Evolutionary conservation across 1,140 invertebrate genomes (phyloP), one percentile per base, ranked within the genome.

Genomic region (Telenomus remus): DNA sequence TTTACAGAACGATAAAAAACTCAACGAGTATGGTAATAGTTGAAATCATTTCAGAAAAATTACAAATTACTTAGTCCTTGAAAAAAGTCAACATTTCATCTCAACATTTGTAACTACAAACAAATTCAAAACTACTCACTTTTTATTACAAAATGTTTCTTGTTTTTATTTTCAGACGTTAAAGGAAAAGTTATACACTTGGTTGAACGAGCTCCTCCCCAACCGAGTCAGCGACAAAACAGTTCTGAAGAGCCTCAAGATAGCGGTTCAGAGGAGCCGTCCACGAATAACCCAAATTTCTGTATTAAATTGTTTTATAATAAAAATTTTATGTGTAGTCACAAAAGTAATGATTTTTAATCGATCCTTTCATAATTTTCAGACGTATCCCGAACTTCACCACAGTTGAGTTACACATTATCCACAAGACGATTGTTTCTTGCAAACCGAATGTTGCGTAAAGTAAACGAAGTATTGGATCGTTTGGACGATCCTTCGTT

Each of bases 121-220:
- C n/a, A n/a, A n/a, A n/a, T n/a, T n/a, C n/a, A n/a, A 6, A 6
- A 6, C 10, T 35, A 35, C 34, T 10, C 5, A 35, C 10, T 5
- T 35, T 6, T 35, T 35, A 6, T n/a, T 4, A 39, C 37, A 39
- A 39, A 35, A 5, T 6, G 10, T 6, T 43, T 4, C 8, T 43
- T 44, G 19, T 27, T 44, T 44, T 13, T 54, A 66, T 13, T 73
- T 73, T 71, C 72, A 97, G 96, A 96, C 91, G 93, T 98, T 9
- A 90, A 96, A 87, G 95, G 94, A 1, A 97, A 97, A 89, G 96
- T 96, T 12, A 91, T 98, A 48, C 97, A 98, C 86, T 90, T 98
- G 80, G 97, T 98, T n/a, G 94, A 97, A 87, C 89, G 95, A 35
- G 92, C 95, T 4, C 95, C 95, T 12, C 90, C 90, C 43, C 83